Conservation (phyloP, 2,888 invertebrate genomes). For the Iselma pallidipennis region DNA sequence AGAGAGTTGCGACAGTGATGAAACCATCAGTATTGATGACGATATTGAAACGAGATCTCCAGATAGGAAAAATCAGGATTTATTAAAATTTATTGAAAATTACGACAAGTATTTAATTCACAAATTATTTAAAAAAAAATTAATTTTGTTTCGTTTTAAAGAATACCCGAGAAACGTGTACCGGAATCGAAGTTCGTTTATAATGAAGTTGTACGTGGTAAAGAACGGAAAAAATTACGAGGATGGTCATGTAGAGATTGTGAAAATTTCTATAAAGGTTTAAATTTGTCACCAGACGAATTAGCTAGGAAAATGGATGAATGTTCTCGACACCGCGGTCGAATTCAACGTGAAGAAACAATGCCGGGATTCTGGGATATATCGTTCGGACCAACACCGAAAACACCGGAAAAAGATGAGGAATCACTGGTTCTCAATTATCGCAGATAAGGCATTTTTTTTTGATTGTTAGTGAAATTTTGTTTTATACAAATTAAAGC, state of each 20-base stretch:
- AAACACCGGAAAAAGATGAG: background rate
- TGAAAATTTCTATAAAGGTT: conserved; percentile 37
- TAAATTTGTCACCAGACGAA: conserved; percentile 50
- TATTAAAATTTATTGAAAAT: conserved; percentile 4
- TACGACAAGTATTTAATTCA: conserved; percentile 6
- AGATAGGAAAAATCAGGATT: background rate
- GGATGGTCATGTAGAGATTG: conserved; percentile 44
- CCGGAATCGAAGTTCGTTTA: conserved; percentile 22
- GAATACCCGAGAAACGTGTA: conserved; percentile 11
- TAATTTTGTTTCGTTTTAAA: conserved; percentile 4
- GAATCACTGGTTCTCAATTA: conserved; percentile 14
- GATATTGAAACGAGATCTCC: background rate
- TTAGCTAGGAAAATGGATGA: conserved; percentile 51
- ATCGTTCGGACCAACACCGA: conserved; percentile 12
- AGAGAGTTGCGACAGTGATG: conserved; percentile 3
- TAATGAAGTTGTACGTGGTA: conserved; percentile 36
- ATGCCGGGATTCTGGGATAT: conserved; percentile 36
- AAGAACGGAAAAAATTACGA: conserved; percentile 37
- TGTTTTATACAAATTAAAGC: too few relatives aligned
- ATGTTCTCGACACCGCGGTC: conserved; percentile 58
- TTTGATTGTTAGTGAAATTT: background rate
- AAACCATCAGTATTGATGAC: conserved; percentile 4
- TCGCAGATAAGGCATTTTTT: background rate
- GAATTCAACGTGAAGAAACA: conserved; percentile 47
- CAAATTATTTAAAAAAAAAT: background rate